phyloP scores from a whole-genome alignment of 2,113 vertebrate genomes.

The Sylvietta virens region DNA sequence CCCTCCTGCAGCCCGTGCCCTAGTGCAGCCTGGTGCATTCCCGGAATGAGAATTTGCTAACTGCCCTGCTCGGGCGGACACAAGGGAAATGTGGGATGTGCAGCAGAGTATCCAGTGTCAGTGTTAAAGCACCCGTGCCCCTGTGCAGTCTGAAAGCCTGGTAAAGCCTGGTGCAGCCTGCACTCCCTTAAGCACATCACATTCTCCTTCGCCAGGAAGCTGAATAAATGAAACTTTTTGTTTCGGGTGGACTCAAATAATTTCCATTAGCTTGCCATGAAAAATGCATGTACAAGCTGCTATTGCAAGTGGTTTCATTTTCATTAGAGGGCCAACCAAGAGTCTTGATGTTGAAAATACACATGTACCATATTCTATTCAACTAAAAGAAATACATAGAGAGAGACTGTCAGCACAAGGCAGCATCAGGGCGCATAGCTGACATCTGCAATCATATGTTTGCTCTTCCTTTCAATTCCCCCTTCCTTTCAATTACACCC shows the following conservation, averaged over 20 bases:
- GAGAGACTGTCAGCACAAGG: neutral
- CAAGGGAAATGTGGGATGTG: neutral
- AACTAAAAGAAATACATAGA: neutral
- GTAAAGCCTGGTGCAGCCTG: neutral
- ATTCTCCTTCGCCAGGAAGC: neutral
- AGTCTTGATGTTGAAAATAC: neutral
- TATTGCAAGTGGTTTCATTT: neutral
- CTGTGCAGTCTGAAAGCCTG: neutral
- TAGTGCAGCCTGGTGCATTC: neutral
- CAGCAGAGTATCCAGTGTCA: neutral
- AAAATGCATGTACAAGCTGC: neutral
- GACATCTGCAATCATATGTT: neutral
- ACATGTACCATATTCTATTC: fast-evolving
- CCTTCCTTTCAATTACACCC: neutral
- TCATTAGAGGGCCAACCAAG: neutral
- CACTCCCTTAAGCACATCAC: fast-evolving
- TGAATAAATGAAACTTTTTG: neutral
- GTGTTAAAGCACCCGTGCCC: neutral
- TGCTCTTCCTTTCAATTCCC: neutral
- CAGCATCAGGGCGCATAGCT: neutral
- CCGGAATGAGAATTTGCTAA: neutral
- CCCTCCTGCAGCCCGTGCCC: neutral
- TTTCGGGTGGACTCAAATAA: neutral
- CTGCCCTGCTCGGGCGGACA: neutral
- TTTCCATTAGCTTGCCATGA: neutral